These are phyloP conservation scores for Styela plicata DNA, from an alignment of 23 tunicate species.

Conservation along the genomic window DNA sequence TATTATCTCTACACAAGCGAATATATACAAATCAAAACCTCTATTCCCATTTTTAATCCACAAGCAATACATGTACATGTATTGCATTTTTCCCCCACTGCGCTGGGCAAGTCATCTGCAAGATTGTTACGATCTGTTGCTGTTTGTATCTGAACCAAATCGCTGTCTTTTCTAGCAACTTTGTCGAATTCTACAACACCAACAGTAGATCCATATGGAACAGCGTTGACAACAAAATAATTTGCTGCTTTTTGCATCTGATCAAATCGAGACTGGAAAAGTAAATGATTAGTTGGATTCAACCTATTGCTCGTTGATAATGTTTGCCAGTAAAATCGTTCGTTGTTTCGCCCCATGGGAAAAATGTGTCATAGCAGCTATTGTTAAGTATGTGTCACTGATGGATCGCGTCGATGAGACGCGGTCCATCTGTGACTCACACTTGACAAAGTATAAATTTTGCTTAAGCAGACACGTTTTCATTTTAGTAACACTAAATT, in stretches of 20 bases:
- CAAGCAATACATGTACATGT: slow-evolving; percentile 42
- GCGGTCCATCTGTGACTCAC: no score
- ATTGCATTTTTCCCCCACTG: slow-evolving; percentile 14
- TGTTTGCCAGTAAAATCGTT: no score
- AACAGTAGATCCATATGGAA: slow-evolving; percentile 27
- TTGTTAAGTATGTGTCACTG: no score
- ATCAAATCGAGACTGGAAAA: background rate
- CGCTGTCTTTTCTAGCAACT: slow-evolving; percentile 12
- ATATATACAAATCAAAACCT: slow-evolving; percentile 10
- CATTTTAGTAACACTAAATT: no score
- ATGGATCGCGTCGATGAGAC: no score
- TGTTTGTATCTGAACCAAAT: slow-evolving; percentile 6
- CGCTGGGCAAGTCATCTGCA: slow-evolving; percentile 1
- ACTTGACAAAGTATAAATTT: no score
- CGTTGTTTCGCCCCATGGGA: no score
- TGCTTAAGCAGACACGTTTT: no score
- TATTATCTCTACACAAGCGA: background rate
- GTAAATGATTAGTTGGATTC: no score
- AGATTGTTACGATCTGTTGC: slow-evolving; percentile 17
- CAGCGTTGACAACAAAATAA: slow-evolving; percentile 11
- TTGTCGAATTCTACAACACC: slow-evolving; percentile 40
- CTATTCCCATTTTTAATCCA: slow-evolving; percentile 41
- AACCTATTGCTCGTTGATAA: background rate
- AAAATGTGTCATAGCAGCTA: no score
- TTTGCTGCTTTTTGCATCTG: slow-evolving; percentile 11